Evolutionary conservation across 1,140 invertebrate species (phyloP).

Genomic region (Drosophila mojavensis): DNA sequence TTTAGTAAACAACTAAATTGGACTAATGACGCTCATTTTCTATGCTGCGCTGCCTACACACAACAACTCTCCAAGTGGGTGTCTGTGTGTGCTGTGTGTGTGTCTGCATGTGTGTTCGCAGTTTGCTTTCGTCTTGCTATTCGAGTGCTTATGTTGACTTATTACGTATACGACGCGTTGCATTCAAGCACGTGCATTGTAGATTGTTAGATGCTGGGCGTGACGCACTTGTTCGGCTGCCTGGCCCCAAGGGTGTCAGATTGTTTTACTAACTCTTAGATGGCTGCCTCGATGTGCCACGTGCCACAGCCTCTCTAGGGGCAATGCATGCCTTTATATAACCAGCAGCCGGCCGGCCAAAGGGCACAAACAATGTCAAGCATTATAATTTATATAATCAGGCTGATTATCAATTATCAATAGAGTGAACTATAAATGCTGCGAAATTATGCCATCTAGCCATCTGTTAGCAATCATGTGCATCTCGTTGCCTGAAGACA

Average conservation of each 20-base stretch:
- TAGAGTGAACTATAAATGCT: background rate
- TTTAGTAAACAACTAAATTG: slow-evolving; percentile 83
- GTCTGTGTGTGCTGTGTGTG: background rate
- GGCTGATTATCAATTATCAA: slow-evolving; percentile 8
- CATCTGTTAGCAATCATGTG: background rate
- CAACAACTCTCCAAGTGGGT: no score
- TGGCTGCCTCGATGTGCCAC: slow-evolving; percentile 37
- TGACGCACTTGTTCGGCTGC: slow-evolving; percentile 60
- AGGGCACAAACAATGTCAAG: background rate
- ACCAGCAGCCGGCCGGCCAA: background rate
- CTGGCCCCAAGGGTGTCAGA: background rate
- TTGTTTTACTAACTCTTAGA: slow-evolving; percentile 38
- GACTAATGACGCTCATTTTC: slow-evolving; percentile 83
- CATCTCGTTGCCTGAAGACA: background rate
- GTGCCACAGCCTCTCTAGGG: slow-evolving; percentile 7
- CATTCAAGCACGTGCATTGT: slow-evolving; percentile 61
- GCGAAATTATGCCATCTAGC: background rate
- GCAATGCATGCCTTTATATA: slow-evolving; percentile 20
- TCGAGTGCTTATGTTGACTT: slow-evolving; percentile 73
- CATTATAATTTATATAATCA: slow-evolving; percentile 24
- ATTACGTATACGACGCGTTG: slow-evolving; percentile 75
- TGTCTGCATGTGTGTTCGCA: slow-evolving; percentile 23
- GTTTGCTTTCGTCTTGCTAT: slow-evolving; percentile 30
- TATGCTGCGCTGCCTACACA: slow-evolving; percentile 53
- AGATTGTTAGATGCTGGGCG: slow-evolving; percentile 18